phyloP scores from a whole-genome alignment of 2,888 invertebrate species.

The Drosophila parthenogenetica region DNA sequence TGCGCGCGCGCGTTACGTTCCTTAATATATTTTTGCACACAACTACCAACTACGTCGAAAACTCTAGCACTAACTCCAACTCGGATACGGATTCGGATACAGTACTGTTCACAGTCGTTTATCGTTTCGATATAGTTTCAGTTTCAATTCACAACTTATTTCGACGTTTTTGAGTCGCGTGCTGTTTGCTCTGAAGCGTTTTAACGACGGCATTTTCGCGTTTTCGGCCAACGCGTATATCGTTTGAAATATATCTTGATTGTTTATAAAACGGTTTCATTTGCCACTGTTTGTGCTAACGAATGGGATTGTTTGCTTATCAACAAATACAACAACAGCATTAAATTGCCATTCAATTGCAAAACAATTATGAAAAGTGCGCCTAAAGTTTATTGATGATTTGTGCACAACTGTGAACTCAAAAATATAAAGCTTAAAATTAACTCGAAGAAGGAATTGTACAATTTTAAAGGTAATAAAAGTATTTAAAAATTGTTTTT shows the following conservation, averaged over 20 bases:
- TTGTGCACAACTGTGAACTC: slow-evolving; percentile 25
- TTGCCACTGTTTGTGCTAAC: slow-evolving; percentile 19
- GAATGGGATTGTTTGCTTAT: slow-evolving; percentile 9
- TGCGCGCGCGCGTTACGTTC: slow-evolving; percentile 78
- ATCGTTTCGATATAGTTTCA: slow-evolving; percentile 27
- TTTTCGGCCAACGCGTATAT: slow-evolving; percentile 17
- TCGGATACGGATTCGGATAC: not conserved
- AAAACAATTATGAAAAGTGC: slow-evolving; percentile 17
- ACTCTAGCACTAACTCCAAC: no score
- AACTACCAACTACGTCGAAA: slow-evolving; percentile 1
- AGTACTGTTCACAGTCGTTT: not conserved
- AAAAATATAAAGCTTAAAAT: not conserved
- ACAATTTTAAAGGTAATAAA: slow-evolving; percentile 10
- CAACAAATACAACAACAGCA: slow-evolving; percentile 4
- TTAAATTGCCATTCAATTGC: not conserved
- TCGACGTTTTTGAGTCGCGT: slow-evolving; percentile 29
- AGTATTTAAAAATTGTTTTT: not conserved
- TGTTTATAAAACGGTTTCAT: slow-evolving; percentile 1
- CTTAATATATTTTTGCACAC: slow-evolving; percentile 38
- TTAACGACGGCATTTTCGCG: slow-evolving; percentile 70
- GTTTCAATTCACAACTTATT: slow-evolving; percentile 18
- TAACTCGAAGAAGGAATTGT: slow-evolving; percentile 1
- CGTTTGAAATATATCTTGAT: slow-evolving; percentile 2
- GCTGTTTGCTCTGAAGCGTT: slow-evolving; percentile 34
- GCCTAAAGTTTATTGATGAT: not conserved